A percentile compares a stretch with the other conserved stretches of the same genome.
These are phyloP conservation scores for Paramisgurnus dabryanus DNA, from an alignment of 2,113 vertebrate genomes.

Conservation along the genomic window DNA sequence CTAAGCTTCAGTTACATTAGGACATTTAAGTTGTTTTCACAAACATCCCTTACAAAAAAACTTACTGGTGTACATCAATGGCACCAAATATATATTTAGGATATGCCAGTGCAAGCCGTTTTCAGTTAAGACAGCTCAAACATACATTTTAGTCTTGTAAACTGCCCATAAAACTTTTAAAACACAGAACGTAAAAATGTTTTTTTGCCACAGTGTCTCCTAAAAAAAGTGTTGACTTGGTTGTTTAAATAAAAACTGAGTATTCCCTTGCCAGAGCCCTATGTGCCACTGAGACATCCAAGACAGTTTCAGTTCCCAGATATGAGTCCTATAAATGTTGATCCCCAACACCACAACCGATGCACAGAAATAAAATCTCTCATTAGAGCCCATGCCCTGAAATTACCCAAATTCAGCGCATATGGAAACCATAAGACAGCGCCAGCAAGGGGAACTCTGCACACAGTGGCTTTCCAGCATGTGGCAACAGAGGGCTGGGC, in stretches of 20 bases:
- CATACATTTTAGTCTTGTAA: too few relatives aligned
- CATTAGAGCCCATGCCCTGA: slow-evolving; percentile 72
- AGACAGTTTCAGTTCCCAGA: slow-evolving; percentile 61
- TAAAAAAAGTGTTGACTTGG: slow-evolving; percentile 62
- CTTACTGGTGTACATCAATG: too few relatives aligned
- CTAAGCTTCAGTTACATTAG: too few relatives aligned
- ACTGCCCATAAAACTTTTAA: not conserved
- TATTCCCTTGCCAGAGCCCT: slow-evolving; percentile 68
- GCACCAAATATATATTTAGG: too few relatives aligned
- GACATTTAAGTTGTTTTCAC: too few relatives aligned
- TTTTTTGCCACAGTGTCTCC: not conserved
- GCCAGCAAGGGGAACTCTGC: slow-evolving; percentile 63
- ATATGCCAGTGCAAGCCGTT: too few relatives aligned
- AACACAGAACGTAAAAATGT: not conserved
- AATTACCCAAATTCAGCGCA: slow-evolving; percentile 71
- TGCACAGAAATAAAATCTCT: slow-evolving; percentile 69
- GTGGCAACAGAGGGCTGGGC: slow-evolving; percentile 66
- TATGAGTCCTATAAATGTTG: slow-evolving; percentile 66
- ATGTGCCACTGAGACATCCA: slow-evolving; percentile 64
- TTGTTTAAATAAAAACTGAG: slow-evolving; percentile 59
- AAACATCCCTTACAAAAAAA: too few relatives aligned
- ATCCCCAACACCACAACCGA: slow-evolving; percentile 73
- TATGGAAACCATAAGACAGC: slow-evolving; percentile 72
- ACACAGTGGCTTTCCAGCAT: slow-evolving; percentile 66
- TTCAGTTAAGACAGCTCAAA: too few relatives aligned